Conservation (phyloP, 2,797 vertebrate species). For the Anableps anableps region DNA sequence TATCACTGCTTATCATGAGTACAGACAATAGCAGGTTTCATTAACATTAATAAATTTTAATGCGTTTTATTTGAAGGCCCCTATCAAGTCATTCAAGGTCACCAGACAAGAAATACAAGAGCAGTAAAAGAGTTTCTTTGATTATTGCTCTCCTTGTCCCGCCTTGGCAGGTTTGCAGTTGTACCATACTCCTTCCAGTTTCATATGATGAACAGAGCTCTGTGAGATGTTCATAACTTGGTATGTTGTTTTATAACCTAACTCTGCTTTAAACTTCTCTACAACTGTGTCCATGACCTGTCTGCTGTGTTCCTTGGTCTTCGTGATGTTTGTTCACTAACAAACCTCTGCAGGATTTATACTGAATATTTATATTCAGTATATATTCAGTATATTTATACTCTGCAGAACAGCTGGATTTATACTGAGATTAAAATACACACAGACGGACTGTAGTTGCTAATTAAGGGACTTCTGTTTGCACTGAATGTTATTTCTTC, state of each 20-base stretch:
- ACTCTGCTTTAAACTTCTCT: neutral
- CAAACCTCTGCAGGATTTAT: neutral
- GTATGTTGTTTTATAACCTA: neutral
- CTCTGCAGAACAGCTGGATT: neutral
- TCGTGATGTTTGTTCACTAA: neutral
- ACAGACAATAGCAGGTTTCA: too few relatives aligned
- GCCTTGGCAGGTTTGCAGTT: neutral
- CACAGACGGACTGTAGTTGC: neutral
- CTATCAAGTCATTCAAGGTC: neutral
- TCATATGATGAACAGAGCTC: neutral
- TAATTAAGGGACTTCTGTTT: neutral
- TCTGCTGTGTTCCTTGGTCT: neutral
- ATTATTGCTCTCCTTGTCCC: neutral
- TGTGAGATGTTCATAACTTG: neutral
- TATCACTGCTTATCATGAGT: neutral
- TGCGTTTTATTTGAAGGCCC: neutral
- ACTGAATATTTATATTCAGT: too few relatives aligned
- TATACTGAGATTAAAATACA: neutral
- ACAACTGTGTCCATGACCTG: too few relatives aligned
- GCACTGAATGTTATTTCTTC: too few relatives aligned
- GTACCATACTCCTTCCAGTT: neutral
- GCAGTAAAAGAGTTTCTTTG: neutral
- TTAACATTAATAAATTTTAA: too few relatives aligned
- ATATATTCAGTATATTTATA: too few relatives aligned
- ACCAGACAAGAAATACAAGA: neutral